Base-by-base conservation (phyloP, 2,797 vertebrate species). In the Threskiornis aethiopicus region DNA sequence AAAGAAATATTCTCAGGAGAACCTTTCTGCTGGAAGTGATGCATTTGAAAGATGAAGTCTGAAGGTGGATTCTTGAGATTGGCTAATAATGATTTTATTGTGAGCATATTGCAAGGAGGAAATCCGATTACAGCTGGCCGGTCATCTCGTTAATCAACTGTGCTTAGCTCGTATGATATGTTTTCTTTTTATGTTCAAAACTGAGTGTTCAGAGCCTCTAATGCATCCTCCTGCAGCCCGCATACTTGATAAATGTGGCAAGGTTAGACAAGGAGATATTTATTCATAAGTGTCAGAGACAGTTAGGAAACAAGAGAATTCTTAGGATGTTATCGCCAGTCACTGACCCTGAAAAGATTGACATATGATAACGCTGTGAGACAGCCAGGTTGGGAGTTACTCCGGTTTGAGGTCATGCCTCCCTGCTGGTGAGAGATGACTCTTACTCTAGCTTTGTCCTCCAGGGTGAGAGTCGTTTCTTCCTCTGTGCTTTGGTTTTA, bases 301-400 rank as follows among this genome's bases (percentile, higher is more conserved):
- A 64, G 79, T 91, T 84, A 54, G n/a, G 67, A 79, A 94, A 77
- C 28, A 9, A 55, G 90, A 95, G 83, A 77, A 77, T 87, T 76
- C 55, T 70, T 77, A 44, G 55, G 55, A 39, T 76, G 39, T 52
- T 77, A 39, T 79, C 6, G 2, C 66, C 81, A 89, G 66, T 51
- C 86, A 64, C 18, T 96, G 90, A 96, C 75, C 84, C 84, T 35
- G 78, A 10, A 70, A 89, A 90, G 95, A 92, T 2, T 96, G 93
- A 75, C 78, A 22, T 55, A 29, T 70, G 64, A 52, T 90, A 95
- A 89, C n/a, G 1, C 10, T 25, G n/a, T 29, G 84, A 89, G 73
- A 89, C 81, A 93, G 77, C 67, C 64, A 82, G 89, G n/a, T 66
- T 87, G 81, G 64, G 89, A 92, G 35, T 72, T 72, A 14, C 75